Conservation (phyloP, 2,797 vertebrate genomes). For the Chelidonichthys spinosus region DNA sequence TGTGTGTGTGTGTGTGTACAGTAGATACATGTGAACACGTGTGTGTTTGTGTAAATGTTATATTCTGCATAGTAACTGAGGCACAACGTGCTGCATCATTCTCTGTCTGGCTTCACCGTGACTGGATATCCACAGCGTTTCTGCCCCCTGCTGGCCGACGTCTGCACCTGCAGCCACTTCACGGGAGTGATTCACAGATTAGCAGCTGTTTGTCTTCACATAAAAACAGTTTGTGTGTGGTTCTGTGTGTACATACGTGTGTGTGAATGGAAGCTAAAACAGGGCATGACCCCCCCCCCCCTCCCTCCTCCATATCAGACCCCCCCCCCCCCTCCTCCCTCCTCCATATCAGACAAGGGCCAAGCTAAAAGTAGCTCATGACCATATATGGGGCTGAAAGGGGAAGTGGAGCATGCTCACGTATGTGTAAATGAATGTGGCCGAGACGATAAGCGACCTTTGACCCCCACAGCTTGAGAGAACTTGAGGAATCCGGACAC, state of each 20-base stretch:
- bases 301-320: constrained; percentile 54
- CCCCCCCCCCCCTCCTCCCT: constrained; percentile 17
- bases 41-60: not conserved
- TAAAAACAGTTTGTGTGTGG: constrained; percentile 7
- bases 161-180: constrained; percentile 8
- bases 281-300: constrained; percentile 41
- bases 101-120: constrained; percentile 23
- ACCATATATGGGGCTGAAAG: constrained; percentile 66
- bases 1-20: not conserved
- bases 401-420: constrained; percentile 6
- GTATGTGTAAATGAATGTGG: constrained; percentile 46
- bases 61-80: not conserved
- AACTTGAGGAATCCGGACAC: not conserved
- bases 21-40: not conserved
- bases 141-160: constrained; percentile 49
- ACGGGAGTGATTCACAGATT: not conserved
- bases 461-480: not conserved
- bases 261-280: constrained; percentile 31
- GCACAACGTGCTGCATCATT: constrained; percentile 59
- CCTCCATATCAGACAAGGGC: constrained; percentile 48
- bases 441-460: constrained; percentile 15
- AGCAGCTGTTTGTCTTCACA: constrained; percentile 21
- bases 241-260: not conserved
- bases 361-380: constrained; percentile 71
- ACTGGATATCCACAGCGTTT: constrained; percentile 8